phyloP scores from a whole-genome alignment of 2,113 vertebrate genomes.

The Camelus dromedarius region DNA sequence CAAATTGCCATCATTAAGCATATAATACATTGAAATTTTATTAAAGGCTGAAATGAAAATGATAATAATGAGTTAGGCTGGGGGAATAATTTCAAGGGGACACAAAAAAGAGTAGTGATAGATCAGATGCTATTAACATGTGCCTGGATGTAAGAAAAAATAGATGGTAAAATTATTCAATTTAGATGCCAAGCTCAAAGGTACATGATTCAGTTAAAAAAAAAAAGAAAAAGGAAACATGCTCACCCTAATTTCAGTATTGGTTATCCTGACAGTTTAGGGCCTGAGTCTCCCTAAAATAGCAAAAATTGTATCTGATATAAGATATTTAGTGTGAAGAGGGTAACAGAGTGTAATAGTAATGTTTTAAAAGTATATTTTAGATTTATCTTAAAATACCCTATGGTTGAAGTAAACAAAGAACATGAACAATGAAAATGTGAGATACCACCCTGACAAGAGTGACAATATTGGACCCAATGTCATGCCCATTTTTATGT shows the following conservation, averaged over 20 bases:
- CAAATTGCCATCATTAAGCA: constrained; percentile 59
- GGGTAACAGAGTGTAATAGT: neutral
- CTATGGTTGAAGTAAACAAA: neutral
- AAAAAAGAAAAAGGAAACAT: neutral
- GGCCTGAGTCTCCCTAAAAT: neutral
- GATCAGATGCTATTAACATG: constrained; percentile 41
- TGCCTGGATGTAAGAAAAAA: constrained; percentile 9
- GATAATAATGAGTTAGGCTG: constrained; percentile 59
- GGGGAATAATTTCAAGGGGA: constrained; percentile 66
- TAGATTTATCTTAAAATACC: neutral
- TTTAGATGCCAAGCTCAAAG: constrained; percentile 55
- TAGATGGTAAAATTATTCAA: constrained; percentile 56
- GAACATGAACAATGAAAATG: constrained; percentile 18
- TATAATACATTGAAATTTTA: constrained; percentile 71
- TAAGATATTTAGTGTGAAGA: constrained; percentile 26
- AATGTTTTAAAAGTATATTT: neutral
- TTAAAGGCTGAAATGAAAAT: constrained; percentile 73
- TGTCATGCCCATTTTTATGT: neutral
- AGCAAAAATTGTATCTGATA: constrained; percentile 9
- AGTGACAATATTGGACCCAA: neutral
- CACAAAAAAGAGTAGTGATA: constrained; percentile 56
- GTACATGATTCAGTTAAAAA: neutral
- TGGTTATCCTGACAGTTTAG: neutral
- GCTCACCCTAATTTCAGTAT: constrained; percentile 20
- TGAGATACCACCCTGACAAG: neutral